These are phyloP conservation scores for Chiloscyllium punctatum DNA, from an alignment of 2,797 vertebrate genomes.

Conservation along the genomic window DNA sequence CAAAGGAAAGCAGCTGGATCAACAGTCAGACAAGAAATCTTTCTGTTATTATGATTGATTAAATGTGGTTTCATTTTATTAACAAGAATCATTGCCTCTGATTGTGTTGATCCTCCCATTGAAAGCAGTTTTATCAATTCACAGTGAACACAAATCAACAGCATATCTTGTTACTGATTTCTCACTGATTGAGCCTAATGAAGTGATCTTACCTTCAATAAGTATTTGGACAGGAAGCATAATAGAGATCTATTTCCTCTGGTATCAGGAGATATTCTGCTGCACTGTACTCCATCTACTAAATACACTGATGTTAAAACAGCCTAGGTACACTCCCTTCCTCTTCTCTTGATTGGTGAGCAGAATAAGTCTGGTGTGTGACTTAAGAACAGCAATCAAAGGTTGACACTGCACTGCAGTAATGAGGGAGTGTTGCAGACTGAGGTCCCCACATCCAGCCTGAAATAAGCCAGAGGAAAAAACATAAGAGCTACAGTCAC, in stretches of 20 bases:
- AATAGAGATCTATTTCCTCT: background rate
- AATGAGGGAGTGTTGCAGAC: no score
- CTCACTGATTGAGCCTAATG: background rate
- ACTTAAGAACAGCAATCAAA: no score
- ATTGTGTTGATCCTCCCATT: background rate
- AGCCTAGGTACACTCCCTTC: background rate
- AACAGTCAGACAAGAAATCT: background rate
- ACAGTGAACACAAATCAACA: background rate
- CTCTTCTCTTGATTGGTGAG: background rate
- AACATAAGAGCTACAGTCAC: no score
- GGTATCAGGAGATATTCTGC: background rate
- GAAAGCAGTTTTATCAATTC: background rate
- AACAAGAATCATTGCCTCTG: background rate
- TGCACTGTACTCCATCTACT: background rate
- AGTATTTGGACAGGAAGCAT: background rate
- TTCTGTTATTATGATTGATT: background rate
- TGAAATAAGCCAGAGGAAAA: no score
- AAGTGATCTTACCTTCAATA: background rate
- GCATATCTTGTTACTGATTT: background rate
- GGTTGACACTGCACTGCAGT: no score
- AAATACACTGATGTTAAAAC: background rate
- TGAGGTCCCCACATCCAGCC: no score
- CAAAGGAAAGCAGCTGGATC: background rate
- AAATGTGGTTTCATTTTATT: background rate
- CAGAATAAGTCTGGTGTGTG: background rate